Base-by-base conservation (phyloP, 1,140 invertebrate genomes). In the Euwallacea fornicatus region DNA sequence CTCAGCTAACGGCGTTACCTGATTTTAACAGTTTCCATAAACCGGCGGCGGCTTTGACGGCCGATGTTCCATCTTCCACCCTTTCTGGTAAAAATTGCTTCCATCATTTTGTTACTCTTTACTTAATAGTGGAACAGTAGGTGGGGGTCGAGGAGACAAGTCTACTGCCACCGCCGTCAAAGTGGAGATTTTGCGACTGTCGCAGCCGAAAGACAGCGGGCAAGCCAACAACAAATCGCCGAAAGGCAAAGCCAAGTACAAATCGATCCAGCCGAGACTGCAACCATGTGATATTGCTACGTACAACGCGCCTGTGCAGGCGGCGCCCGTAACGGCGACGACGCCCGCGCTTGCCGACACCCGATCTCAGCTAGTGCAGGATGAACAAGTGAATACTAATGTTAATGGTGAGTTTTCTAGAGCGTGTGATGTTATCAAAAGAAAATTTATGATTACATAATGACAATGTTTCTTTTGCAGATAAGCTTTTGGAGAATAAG, bases 181-280 rank as follows among this genome's bases (percentile, higher is more conserved):
- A n/a, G 70, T 67, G 13, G 56, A 60, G 16, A 72, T 68, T 67
- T 47, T 60, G 54, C 62, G 70, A 55, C 65, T 69, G 47, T 71
- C 69, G 53, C 71, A 75, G 66, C 69, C 66, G 2, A 41, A 58
- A 21, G 15, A 70, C 73, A 63, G 47, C 50, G 59, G 33, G 46
- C 43, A 7, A 9, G 60, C 59, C 43, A 13, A 33, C 21, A 33
- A 33, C 21, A 33, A 33, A 33, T 67, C 69, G 56, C 72, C 69
- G 54, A 69, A 66, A 16, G 71, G 65, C 21, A 73, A 74, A 59
- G 73, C 67, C 68, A 84, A 85, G 78, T 85, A 85, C 78, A 85
- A 85, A 80, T 76, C 78, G 59, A 83, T 85, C 76, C 84, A 85
- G 75, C 83, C 83, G 56, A 85, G 84, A 78, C 81, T 81, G 74